Evolutionary conservation across 1,140 invertebrate species (phyloP).

Genomic region (Stegodyphus mimosarum): DNA sequence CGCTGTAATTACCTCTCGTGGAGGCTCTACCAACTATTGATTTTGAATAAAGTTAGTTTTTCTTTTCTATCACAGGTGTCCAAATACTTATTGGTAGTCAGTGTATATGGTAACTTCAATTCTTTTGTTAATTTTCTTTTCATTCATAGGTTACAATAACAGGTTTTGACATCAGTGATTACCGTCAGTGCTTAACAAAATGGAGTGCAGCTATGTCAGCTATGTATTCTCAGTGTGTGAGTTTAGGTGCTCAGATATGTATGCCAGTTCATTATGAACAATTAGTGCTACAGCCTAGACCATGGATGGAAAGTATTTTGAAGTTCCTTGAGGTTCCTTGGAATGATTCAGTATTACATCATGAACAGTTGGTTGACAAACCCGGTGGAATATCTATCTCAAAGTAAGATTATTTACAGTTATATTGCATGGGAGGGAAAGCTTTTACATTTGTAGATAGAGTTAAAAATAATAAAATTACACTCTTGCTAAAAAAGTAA

Average conservation of each 20-base stretch:
- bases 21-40: too few species aligned
- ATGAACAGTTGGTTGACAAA: conserved; percentile 96
- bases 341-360: conserved; percentile 96
- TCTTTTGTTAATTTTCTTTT: conserved; percentile 10
- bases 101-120: neutral
- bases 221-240: conserved; percentile 94
- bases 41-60: too few species aligned
- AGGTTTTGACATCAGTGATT: conserved; percentile 94
- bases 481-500: too few species aligned
- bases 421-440: too few species aligned
- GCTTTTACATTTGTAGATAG: too few species aligned
- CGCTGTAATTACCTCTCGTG: too few species aligned
- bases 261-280: conserved; percentile 96
- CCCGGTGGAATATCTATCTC: conserved; percentile 86
- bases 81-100: too few species aligned
- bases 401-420: conserved; percentile 77
- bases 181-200: conserved; percentile 91
- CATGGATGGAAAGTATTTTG: conserved; percentile 90
- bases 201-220: conserved; percentile 95
- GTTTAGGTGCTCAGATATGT: conserved; percentile 83
- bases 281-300: conserved; percentile 90
- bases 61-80: too few species aligned
- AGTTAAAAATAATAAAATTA: too few species aligned
- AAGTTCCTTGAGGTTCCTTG: conserved; percentile 92
- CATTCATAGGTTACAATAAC: conserved; percentile 89